A percentile compares a stretch with the other conserved stretches of the same genome.
Evolutionary conservation across 2,888 invertebrate species (phyloP).

Genomic region (Microctonus brassicae): DNA sequence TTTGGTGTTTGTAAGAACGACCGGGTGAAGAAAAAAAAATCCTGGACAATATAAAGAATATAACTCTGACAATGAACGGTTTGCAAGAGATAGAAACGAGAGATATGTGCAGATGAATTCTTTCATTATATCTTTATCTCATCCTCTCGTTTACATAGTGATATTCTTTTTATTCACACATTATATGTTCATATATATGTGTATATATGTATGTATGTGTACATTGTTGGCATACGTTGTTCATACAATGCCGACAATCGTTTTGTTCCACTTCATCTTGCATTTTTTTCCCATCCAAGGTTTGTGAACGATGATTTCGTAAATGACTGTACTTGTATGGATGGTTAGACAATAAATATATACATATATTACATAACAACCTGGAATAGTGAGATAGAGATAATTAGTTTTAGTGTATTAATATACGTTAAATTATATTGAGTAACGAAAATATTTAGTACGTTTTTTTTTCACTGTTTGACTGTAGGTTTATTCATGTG

Average conservation of each 20-base stretch:
- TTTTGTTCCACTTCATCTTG: slow-evolving; percentile 36
- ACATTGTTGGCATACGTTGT: neutral
- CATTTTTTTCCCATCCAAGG: slow-evolving; percentile 42
- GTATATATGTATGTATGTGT: neutral
- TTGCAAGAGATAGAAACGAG: neutral
- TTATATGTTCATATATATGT: no score
- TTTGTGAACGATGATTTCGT: slow-evolving; percentile 31
- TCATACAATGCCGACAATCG: neutral
- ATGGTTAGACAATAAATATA: slow-evolving; percentile 25
- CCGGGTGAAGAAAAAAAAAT: neutral
- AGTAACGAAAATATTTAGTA: neutral
- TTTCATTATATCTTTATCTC: neutral
- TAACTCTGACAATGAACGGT: neutral
- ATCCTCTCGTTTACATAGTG: neutral
- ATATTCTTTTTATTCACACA: no score
- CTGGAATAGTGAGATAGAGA: neutral
- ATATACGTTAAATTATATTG: slow-evolving; percentile 1
- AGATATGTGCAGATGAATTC: neutral
- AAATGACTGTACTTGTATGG: neutral
- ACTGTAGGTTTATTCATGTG: neutral
- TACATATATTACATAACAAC: slow-evolving; percentile 1
- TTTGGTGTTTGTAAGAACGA: neutral
- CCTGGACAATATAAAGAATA: neutral
- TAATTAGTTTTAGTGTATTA: neutral
- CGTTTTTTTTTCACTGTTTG: neutral